These are phyloP conservation scores for Platerodrilus igneus DNA, from an alignment of 2,888 invertebrate species.

Conservation along the genomic window DNA sequence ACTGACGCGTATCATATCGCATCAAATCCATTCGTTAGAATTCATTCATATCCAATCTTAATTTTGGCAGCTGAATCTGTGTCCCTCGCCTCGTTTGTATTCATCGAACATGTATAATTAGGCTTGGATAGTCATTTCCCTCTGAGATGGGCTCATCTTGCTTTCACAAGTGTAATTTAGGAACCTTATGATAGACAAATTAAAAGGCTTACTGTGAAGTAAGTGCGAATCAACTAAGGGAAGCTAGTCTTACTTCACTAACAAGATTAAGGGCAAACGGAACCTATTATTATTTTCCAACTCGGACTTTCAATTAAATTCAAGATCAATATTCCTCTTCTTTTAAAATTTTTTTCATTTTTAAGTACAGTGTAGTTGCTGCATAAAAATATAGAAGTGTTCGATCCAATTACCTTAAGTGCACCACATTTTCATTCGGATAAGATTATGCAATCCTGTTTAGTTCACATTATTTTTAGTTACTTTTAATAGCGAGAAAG, in stretches of 20 bases:
- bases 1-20: neutral
- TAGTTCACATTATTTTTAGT: too few relatives aligned
- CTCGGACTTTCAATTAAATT: neutral
- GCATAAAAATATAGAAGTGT: too few relatives aligned
- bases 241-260: conserved; percentile 38
- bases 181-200: conserved; percentile 23
- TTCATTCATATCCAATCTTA: conserved; percentile 18
- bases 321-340: neutral
- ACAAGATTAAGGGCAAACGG: conserved; percentile 38
- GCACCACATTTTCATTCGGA: too few relatives aligned
- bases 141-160: conserved; percentile 24
- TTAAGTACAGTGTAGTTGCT: too few relatives aligned
- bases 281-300: conserved; percentile 16
- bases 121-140: conserved; percentile 27
- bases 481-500: too few relatives aligned
- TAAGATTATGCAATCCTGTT: too few relatives aligned
- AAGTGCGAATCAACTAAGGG: conserved; percentile 37
- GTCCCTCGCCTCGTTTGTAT: conserved; percentile 36
- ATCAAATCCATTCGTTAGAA: conserved; percentile 11
- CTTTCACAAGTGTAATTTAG: conserved; percentile 23
- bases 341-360: conserved; percentile 2
- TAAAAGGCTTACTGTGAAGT: conserved; percentile 26
- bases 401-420: too few relatives aligned
- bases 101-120: conserved; percentile 37
- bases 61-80: conserved; percentile 12